These are phyloP conservation scores for Tipula lateralis DNA, from an alignment of 2,888 invertebrate genomes.

Conservation along the genomic window DNA sequence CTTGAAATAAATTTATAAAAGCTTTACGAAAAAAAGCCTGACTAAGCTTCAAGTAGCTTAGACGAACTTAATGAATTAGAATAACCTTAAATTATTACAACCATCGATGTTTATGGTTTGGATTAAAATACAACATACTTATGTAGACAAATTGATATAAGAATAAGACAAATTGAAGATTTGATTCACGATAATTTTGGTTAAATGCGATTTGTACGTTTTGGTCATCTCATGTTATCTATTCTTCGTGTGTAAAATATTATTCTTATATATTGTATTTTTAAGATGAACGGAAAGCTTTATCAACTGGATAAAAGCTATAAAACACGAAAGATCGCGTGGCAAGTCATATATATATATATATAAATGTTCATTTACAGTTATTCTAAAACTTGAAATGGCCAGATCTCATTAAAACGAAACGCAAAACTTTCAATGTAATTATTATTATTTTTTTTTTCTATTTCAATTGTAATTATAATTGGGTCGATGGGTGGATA, in stretches of 20 bases:
- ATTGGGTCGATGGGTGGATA: background rate
- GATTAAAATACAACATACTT: too few species aligned
- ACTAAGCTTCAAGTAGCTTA: too few species aligned
- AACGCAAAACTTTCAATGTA: background rate
- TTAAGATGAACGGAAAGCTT: background rate
- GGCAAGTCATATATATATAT: background rate
- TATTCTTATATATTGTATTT: background rate
- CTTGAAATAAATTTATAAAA: too few species aligned
- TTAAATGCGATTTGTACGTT: background rate
- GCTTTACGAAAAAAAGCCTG: too few species aligned
- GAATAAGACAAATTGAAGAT: too few species aligned
- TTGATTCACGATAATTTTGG: background rate
- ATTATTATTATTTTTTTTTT: background rate
- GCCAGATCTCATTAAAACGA: background rate
- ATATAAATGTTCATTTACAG: background rate
- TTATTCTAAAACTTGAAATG: background rate
- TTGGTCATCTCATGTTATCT: background rate
- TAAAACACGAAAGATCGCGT: background rate
- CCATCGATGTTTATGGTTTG: too few species aligned
- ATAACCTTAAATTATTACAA: too few species aligned
- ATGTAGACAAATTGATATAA: background rate
- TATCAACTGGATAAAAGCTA: background rate
- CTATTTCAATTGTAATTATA: background rate
- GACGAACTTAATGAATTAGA: too few species aligned
- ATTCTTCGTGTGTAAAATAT: background rate